A percentile compares a stretch with the other conserved stretches of the same genome.
Conservation (phyloP, 2,113 vertebrate genomes). For the Lates calcarifer region DNA sequence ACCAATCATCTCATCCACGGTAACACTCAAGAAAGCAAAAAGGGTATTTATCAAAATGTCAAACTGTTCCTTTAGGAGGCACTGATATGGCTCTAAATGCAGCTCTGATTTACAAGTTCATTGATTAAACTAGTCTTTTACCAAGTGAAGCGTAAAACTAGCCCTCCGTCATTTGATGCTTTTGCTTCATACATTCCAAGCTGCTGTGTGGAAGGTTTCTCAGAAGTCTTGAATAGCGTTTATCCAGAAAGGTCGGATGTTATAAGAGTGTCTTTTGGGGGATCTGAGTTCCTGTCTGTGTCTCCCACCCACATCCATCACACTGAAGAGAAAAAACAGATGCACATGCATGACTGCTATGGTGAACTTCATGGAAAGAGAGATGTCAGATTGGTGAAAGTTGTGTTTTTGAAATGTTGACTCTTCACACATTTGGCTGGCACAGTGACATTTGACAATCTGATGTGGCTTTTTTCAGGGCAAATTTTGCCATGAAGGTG, state of each 20-base stretch:
- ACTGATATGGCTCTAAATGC: not conserved
- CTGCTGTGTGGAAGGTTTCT: constrained; percentile 56
- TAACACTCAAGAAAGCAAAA: not conserved
- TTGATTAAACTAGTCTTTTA: not conserved
- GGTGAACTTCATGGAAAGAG: constrained; percentile 47
- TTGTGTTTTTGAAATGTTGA: constrained; percentile 26
- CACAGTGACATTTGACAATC: not conserved
- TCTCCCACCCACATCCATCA: constrained; percentile 83
- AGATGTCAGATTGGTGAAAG: constrained; percentile 22
- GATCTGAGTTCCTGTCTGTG: constrained; percentile 81
- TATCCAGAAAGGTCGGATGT: constrained; percentile 80
- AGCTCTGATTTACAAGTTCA: constrained; percentile 8
- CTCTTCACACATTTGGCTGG: constrained; percentile 18
- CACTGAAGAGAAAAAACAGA: constrained; percentile 84
- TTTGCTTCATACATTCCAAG: constrained; percentile 5
- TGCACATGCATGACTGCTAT: constrained; percentile 42
- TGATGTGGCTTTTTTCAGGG: not conserved
- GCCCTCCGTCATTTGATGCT: constrained; percentile 1
- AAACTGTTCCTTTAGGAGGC: not conserved
- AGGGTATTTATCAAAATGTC: not conserved
- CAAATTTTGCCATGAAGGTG: not conserved
- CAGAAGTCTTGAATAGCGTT: constrained; percentile 71
- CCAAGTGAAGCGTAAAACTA: not conserved
- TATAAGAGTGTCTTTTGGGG: constrained; percentile 77
- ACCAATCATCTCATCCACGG: not conserved